Base-by-base conservation (phyloP, 2,113 vertebrate species). In the Nycticryphes semicollaris region DNA sequence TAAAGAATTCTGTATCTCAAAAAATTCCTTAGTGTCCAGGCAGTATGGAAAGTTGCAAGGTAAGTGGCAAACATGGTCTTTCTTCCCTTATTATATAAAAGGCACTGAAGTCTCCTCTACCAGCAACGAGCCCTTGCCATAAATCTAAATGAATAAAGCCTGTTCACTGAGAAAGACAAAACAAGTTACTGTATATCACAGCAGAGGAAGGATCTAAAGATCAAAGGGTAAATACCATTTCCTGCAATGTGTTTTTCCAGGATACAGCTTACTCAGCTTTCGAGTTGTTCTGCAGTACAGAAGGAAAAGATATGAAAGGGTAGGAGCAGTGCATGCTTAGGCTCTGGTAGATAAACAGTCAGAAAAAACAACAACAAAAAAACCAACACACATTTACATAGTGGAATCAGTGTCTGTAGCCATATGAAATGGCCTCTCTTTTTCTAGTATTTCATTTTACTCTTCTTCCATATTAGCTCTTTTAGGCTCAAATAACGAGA, bases 201-300 rank as follows among this genome's bases (percentile, higher is more conserved):
- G 72, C 53, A 59, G 63, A 84, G 63, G 73, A 84, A 91, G 47
- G 72, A 88, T 70, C 87, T 86, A 75, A 95, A 94, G 89, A 91
- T 96, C 67, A 96, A 94, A 96, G 89, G 74, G 78, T 90, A 94
- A 90, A 95, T 79, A 83, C 75, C 35, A 76, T 81, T 89, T 96
- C 90, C 81, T 91, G 66, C 73, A 92, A 89, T 62, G 51, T 90
- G 48, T 94, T 96, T 94, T 87, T 95, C 77, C 80, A 93, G 59
- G 56, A 67, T 81, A 93, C 72, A 87, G 67, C 60, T 90, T 87
- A 89, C 39, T 76, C 50, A 75, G 70, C 74, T 95, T 80, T 83
- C 67, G 30, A 87, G 51, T 45, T 87, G 48, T 50, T 78, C 62
- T 35, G 68, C 20, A 53, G 41, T n/a, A 86, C 24, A 67, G 47